Evolutionary conservation across 2,113 vertebrate species (phyloP).

Genomic region (Hippolais icterina): DNA sequence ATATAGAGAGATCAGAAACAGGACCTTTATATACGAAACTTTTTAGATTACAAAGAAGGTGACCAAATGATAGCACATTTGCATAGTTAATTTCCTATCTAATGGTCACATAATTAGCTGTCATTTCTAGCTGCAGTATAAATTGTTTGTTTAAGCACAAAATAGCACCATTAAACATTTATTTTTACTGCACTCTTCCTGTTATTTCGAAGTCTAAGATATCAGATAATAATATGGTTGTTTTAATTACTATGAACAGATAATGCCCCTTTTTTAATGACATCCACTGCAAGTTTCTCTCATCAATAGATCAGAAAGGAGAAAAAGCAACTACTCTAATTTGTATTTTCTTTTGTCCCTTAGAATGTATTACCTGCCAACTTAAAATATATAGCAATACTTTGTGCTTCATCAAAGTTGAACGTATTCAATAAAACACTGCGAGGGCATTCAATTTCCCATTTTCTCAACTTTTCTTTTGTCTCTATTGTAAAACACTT

Average conservation of each 20-base stretch:
- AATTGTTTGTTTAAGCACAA: not conserved
- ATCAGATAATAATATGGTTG: not conserved
- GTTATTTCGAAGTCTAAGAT: not conserved
- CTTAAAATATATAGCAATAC: not conserved
- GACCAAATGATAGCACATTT: not conserved
- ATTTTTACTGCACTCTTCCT: not conserved
- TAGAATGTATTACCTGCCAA: not conserved
- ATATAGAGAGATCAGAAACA: not conserved
- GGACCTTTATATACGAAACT: fast-evolving
- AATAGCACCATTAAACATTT: not conserved
- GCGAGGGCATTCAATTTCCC: constrained; percentile 2
- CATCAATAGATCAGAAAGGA: not conserved
- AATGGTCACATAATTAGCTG: not conserved
- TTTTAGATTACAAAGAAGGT: not conserved
- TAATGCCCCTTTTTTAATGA: not conserved
- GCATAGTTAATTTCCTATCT: not conserved
- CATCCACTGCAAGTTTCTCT: not conserved
- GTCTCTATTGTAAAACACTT: constrained; percentile 16
- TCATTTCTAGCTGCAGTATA: not conserved
- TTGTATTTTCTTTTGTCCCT: not conserved
- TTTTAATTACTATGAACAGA: not conserved
- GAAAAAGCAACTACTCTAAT: not conserved
- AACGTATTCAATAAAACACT: constrained; percentile 26
- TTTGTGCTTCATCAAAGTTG: constrained; percentile 29
- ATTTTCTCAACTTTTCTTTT: constrained; percentile 22